Evolutionary conservation across 1,140 invertebrate species (phyloP).

Genomic region (Drosophila eugracilis): DNA sequence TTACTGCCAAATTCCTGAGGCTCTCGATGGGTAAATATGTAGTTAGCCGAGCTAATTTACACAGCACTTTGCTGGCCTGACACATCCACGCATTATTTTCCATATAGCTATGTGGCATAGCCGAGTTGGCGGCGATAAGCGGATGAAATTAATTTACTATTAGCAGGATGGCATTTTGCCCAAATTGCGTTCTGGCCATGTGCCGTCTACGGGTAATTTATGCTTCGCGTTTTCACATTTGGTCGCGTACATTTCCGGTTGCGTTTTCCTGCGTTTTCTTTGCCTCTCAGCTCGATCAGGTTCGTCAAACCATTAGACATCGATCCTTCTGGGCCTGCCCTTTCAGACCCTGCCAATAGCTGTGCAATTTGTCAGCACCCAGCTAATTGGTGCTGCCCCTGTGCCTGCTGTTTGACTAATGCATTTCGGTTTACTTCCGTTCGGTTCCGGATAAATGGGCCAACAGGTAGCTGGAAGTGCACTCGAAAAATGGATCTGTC

Average conservation of each 20-base stretch:
- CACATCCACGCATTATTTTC: conserved; percentile 63
- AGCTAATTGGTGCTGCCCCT: conserved; percentile 76
- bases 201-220: conserved; percentile 60
- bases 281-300: conserved; percentile 12
- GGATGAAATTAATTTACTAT: conserved; percentile 77
- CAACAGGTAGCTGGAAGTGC: conserved; percentile 52
- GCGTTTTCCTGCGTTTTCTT: conserved; percentile 13
- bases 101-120: conserved; percentile 14
- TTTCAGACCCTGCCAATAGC: conserved; percentile 60
- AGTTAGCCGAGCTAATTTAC: conserved; percentile 73
- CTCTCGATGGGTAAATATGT: conserved; percentile 55
- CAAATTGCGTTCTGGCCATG: conserved; percentile 56
- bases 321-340: conserved; percentile 23
- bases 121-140: conserved; percentile 63
- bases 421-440: conserved; percentile 70
- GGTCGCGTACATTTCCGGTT: conserved; percentile 76
- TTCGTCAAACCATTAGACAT: conserved; percentile 41
- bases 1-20: conserved; percentile 70
- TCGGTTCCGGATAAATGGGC: conserved; percentile 54
- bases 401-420: conserved; percentile 78
- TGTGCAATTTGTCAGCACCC: conserved; percentile 81
- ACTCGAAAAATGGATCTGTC: background rate
- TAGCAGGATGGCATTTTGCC: conserved; percentile 66
- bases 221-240: conserved; percentile 79
- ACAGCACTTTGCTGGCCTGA: conserved; percentile 78